Base-by-base conservation (phyloP, 2,113 vertebrate genomes). In the Monopterus albus region DNA sequence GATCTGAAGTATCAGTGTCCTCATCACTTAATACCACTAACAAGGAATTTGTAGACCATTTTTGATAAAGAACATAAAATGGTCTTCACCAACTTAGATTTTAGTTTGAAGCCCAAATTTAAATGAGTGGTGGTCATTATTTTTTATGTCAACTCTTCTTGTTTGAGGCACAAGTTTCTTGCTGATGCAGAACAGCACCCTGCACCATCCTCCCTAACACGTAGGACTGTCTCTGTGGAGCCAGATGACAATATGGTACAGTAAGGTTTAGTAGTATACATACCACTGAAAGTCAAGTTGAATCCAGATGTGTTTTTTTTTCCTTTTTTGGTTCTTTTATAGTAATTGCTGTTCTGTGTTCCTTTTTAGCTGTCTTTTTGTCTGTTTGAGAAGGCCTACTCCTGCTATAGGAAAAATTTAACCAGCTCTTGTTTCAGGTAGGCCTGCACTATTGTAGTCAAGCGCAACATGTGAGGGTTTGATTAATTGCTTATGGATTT, bases 401-500 rank as follows among this genome's bases (percentile, higher is more conserved):
- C 23, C n/a, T 82, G 20, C 70, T 88, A 90, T 52, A 82, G 56
- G 67, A 84, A 39, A 7, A 64, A 35, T 35, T 36, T 88, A 75
- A 80, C 72, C 29, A 79, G 51, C 9, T 52, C 67, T 56, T 84
- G 70, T 59, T 89, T 91, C 68, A 89, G 38, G 88, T 91, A 83
- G 51, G 89, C 7, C 23, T 36, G 7, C 18, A 45, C 17, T 7
- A 38, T 40, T 28, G 5, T 13, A 43, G 7, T 45, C 4, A 33
- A 14, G 17, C 47, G 29, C n/a, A 28, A 23, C 28, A 60, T 10
- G 46, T 17, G 5, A 36, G 1, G 25, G 25, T 18, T 29, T 40
- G 5, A 53, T 7, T 40, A 28, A 33, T 5, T 45, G 13, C 26
- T 3, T 0, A n/a, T 20, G 12, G 7, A 13, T 36, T 49, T 33